Evolutionary conservation across 2,797 vertebrate species (phyloP).

Genomic region (Lateolabrax maculatus): DNA sequence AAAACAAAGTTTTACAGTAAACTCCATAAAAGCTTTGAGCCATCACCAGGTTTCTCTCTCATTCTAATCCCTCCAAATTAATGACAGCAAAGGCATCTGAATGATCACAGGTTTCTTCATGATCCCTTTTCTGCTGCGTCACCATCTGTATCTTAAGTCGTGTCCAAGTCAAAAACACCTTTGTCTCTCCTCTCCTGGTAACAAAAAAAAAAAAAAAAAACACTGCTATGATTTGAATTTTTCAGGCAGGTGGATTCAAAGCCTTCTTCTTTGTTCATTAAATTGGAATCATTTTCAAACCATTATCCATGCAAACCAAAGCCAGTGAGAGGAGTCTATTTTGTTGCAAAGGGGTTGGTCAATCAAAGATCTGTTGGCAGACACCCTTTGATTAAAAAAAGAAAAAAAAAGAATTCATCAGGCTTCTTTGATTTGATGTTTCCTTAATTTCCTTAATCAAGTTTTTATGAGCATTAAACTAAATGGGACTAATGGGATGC

Average conservation of each 20-base stretch:
- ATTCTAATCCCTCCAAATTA: constrained; percentile 65
- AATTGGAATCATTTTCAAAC: constrained; percentile 23
- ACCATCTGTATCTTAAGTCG: constrained; percentile 51
- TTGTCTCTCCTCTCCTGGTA: constrained; percentile 38
- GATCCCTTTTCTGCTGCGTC: constrained; percentile 57
- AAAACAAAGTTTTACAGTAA: constrained; percentile 64
- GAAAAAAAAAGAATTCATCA: background rate
- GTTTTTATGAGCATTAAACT: background rate
- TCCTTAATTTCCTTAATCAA: background rate
- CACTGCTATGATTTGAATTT: background rate
- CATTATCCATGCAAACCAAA: constrained; percentile 3
- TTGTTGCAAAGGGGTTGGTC: background rate
- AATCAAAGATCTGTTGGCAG: background rate
- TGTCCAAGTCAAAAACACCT: constrained; percentile 55
- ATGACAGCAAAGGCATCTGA: constrained; percentile 63
- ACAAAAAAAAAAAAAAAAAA: constrained; percentile 12
- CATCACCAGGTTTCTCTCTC: constrained; percentile 43
- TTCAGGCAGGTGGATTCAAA: background rate
- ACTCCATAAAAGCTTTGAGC: constrained; percentile 50
- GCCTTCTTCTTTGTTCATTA: background rate
- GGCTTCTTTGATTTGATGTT: constrained; percentile 7
- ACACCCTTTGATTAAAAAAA: background rate
- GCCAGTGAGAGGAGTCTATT: constrained; percentile 4
- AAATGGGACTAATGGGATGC: background rate
- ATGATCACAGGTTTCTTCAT: constrained; percentile 72